These are phyloP conservation scores for Apaloderma vittatum DNA, from an alignment of 2,113 vertebrate genomes.

Conservation along the genomic window DNA sequence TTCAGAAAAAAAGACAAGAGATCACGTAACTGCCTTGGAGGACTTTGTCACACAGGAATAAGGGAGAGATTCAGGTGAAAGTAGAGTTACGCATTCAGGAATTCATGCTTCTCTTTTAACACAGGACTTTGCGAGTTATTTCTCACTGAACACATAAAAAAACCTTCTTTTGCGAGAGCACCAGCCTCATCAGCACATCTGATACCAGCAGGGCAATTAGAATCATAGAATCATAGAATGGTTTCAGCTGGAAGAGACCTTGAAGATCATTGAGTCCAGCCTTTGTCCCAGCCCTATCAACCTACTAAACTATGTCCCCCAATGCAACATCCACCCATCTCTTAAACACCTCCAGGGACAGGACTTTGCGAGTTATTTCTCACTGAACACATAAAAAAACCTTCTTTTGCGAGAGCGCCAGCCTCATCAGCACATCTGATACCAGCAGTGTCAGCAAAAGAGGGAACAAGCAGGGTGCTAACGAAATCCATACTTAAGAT, in stretches of 20 bases:
- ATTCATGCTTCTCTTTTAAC: not conserved
- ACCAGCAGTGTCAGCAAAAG: accelerated
- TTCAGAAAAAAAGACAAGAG: not conserved
- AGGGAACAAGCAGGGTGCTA: not conserved
- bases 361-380: not conserved
- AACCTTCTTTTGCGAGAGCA: not conserved
- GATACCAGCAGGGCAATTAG: accelerated
- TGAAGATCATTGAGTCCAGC: too few relatives aligned
- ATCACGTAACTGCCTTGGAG: not conserved
- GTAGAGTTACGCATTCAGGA: accelerated
- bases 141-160: not conserved
- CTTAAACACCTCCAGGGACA: too few relatives aligned
- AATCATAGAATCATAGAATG: too few relatives aligned
- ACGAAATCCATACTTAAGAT: accelerated
- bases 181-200: accelerated
- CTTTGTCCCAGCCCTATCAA: too few relatives aligned
- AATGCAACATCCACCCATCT: too few relatives aligned
- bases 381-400: too few relatives aligned
- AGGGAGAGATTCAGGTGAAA: not conserved
- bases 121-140: accelerated
- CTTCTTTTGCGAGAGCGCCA: not conserved
- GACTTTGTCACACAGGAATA: not conserved
- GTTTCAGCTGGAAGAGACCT: too few relatives aligned
- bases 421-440: accelerated
- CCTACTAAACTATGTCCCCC: too few relatives aligned